phyloP scores from a whole-genome alignment of 2,797 vertebrate genomes.

The Intellagama lesueurii region DNA sequence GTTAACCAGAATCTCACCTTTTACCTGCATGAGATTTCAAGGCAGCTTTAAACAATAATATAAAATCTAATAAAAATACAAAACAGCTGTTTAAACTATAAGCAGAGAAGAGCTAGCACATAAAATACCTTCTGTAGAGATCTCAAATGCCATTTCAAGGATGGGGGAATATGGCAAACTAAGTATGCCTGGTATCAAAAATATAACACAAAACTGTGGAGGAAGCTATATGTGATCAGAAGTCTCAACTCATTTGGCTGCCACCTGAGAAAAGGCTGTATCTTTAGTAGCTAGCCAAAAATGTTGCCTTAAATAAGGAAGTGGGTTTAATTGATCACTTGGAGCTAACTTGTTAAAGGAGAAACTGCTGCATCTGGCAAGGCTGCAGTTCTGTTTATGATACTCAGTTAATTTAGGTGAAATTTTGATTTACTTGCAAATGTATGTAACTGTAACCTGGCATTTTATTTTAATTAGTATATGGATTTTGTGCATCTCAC shows the following conservation, averaged over 20 bases:
- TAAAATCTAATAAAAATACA: not conserved
- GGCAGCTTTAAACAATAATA: not conserved
- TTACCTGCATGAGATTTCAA: not conserved
- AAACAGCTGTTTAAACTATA: not conserved
- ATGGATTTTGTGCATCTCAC: no score
- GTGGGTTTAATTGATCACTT: not conserved
- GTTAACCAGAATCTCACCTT: not conserved
- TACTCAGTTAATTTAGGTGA: no score
- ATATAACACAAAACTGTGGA: not conserved
- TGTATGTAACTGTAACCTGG: no score
- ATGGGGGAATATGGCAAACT: not conserved
- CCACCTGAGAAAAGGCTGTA: not conserved
- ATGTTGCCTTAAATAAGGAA: not conserved
- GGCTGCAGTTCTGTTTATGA: no score
- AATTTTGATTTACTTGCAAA: no score
- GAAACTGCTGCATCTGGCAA: not conserved
- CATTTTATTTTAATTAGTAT: no score
- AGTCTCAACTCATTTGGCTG: not conserved
- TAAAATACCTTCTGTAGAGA: not conserved
- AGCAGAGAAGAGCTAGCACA: not conserved
- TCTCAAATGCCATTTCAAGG: not conserved
- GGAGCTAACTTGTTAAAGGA: not conserved
- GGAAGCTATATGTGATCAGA: not conserved
- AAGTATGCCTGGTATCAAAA: not conserved
- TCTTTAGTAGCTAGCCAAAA: not conserved